A percentile compares a stretch with the other conserved stretches of the same genome.
phyloP scores from a whole-genome alignment of 2,797 vertebrate genomes.

The Molossus alvarezi region DNA sequence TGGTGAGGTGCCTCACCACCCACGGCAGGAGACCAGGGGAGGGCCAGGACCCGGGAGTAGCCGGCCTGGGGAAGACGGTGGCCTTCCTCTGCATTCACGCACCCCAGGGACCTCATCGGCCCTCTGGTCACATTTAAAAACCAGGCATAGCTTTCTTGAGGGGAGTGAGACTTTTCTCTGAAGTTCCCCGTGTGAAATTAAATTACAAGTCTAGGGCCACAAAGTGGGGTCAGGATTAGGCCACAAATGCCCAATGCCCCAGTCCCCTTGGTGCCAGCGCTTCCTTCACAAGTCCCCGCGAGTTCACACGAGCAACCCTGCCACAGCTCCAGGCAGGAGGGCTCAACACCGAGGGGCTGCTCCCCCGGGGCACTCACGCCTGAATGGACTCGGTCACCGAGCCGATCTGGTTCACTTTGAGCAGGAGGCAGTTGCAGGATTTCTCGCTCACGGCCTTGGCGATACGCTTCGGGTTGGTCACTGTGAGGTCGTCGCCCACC shows the following conservation, averaged over 20 bases:
- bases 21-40: not conserved
- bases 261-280: rapidly evolving
- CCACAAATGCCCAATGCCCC: rapidly evolving
- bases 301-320: rapidly evolving
- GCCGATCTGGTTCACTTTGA: constrained; percentile 99
- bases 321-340: not conserved
- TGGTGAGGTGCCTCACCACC: rapidly evolving
- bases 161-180: not conserved
- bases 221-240: not conserved
- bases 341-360: rapidly evolving
- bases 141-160: not conserved
- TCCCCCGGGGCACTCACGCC: constrained; percentile 92
- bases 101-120: not conserved
- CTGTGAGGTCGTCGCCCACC: constrained; percentile 98
- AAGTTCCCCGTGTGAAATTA: rapidly evolving
- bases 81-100: not conserved
- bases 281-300: not conserved
- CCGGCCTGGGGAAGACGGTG: too few relatives aligned
- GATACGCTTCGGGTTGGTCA: constrained; percentile 99
- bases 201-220: rapidly evolving
- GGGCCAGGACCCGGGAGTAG: rapidly evolving
- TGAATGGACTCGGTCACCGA: constrained; percentile 97
- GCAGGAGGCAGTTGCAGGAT: constrained; percentile 98
- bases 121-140: rapidly evolving
- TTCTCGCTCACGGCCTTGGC: constrained; percentile 95